Conservation (phyloP, 2,797 vertebrate species). For the Enteromius anoplus region DNA sequence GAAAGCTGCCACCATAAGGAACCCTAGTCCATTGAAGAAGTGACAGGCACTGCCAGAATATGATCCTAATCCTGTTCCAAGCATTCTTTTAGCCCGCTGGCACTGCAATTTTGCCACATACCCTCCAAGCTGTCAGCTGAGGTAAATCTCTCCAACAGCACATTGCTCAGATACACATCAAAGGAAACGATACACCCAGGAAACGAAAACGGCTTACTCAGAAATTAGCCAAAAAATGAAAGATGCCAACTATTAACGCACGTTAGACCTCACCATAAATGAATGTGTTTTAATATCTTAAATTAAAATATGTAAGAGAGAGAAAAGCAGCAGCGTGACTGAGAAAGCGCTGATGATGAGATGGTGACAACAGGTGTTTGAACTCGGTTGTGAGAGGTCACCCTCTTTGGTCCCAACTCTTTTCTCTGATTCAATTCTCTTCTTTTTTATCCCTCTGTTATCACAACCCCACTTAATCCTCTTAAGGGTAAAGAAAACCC, state of each 20-base stretch:
- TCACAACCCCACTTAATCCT: conserved; percentile 78
- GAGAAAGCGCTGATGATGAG: conserved; percentile 47
- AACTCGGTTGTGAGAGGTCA: conserved; percentile 68
- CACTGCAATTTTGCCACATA: conserved; percentile 84
- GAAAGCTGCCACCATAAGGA: conserved; percentile 88
- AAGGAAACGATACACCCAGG: no score
- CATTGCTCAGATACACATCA: conserved; percentile 92
- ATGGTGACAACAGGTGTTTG: conserved; percentile 77
- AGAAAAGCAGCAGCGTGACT: conserved; percentile 13
- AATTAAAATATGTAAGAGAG: background rate
- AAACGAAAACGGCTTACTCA: conserved; percentile 69
- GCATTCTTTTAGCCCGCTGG: conserved; percentile 88
- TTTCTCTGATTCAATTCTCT: conserved; percentile 73
- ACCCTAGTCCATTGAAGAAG: conserved; percentile 89
- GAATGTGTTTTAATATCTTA: background rate
- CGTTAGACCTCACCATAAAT: conserved; percentile 18
- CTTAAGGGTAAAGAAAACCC: conserved; percentile 76
- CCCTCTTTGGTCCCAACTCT: conserved; percentile 76
- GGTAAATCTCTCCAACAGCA: conserved; percentile 91
- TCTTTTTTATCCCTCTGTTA: conserved; percentile 74
- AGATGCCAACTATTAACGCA: conserved; percentile 24
- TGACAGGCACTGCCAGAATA: conserved; percentile 95
- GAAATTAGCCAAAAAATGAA: background rate
- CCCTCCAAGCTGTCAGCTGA: conserved; percentile 86
- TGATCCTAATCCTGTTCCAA: conserved; percentile 97